A percentile compares a stretch with the other conserved stretches of the same genome.
Evolutionary conservation across 1,140 invertebrate genomes (phyloP).

Genomic region (Ceratina calcarata): DNA sequence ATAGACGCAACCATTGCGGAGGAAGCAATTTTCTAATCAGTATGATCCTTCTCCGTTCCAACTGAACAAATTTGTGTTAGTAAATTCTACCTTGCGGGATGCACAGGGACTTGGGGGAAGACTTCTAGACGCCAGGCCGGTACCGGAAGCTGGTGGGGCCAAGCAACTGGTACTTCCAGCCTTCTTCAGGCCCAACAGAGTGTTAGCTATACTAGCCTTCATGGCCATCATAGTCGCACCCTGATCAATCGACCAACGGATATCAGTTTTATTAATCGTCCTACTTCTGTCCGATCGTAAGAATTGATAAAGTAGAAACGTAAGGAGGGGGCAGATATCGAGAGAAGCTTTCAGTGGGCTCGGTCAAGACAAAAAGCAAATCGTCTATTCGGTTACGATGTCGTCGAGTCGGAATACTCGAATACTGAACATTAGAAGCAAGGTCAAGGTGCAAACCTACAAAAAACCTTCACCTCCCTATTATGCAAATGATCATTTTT

Average conservation of each 20-base stretch:
- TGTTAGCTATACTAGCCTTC: slow-evolving; percentile 81
- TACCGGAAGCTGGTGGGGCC: slow-evolving; percentile 81
- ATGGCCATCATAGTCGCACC: slow-evolving; percentile 79
- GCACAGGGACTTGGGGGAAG: slow-evolving; percentile 89
- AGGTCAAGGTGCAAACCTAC: slow-evolving; percentile 75
- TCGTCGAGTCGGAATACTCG: too few relatives aligned
- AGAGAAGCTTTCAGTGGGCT: too few relatives aligned
- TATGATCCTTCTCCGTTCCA: slow-evolving; percentile 54
- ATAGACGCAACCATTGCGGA: not conserved
- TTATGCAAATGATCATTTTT: slow-evolving; percentile 73
- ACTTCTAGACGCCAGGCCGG: slow-evolving; percentile 83
- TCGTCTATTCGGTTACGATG: slow-evolving; percentile 22
- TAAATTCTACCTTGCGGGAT: slow-evolving; percentile 81
- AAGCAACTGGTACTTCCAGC: slow-evolving; percentile 83
- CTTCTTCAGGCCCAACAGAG: slow-evolving; percentile 81
- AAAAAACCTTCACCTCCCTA: slow-evolving; percentile 76
- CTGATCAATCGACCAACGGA: slow-evolving; percentile 76
- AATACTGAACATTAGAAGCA: slow-evolving; percentile 51
- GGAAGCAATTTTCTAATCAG: not conserved
- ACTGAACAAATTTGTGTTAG: slow-evolving; percentile 54
- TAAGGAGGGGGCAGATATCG: too few relatives aligned
- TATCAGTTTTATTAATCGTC: slow-evolving; percentile 65
- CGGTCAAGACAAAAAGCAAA: slow-evolving; percentile 25
- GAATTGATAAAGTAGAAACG: slow-evolving; percentile 17
- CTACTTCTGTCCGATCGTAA: slow-evolving; percentile 15